Evolutionary conservation across 1,140 invertebrate genomes (phyloP), one percentile per base, ranked within the genome.

Genomic region (Chrysopa pallens): DNA sequence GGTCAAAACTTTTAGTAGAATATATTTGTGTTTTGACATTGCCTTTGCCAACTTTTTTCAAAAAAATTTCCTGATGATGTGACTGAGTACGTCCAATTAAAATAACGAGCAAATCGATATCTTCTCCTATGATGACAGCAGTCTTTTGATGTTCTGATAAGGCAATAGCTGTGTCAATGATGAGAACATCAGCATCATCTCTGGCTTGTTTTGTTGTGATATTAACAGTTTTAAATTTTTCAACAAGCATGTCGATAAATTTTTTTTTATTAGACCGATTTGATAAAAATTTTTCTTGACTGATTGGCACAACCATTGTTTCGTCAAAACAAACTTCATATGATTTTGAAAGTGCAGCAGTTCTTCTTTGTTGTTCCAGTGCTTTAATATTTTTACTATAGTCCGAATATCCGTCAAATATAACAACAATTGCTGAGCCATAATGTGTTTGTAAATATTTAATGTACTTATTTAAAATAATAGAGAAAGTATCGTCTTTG

Each of bases 51-150:
- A 42, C 42, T 45, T 37, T 43, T 42, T 45, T 43, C 11, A 40
- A 23, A 23, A 23, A 23, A 23, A 23, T 23, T 23, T 23, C 17
- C 17, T 45, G 17, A 11, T 40, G 29, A 39, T 42, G 23, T 36
- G 31, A 37, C 46, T 51, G 48, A 48, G 55, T 51, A 51, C 48
- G 50, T 50, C 42, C 49, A 46, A 55, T 58, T 44, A 57, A 50
- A 53, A 59, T 45, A 38, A 60, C 50, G 12, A 60, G 48, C 38
- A 59, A 48, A 54, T 60, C 58, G 36, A 59, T 56, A 49, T 61
- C 57, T 55, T 60, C 50, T 46, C 52, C 52, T 40, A 58, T 50
- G 36, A 62, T 54, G 42, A 56, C 46, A 29, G 50, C 45, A 52
- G 50, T 50, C 23, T 52, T 53, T 50, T 54, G 29, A 46, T 42